Conservation (phyloP, 2,797 vertebrate genomes). For the Channa striata region DNA sequence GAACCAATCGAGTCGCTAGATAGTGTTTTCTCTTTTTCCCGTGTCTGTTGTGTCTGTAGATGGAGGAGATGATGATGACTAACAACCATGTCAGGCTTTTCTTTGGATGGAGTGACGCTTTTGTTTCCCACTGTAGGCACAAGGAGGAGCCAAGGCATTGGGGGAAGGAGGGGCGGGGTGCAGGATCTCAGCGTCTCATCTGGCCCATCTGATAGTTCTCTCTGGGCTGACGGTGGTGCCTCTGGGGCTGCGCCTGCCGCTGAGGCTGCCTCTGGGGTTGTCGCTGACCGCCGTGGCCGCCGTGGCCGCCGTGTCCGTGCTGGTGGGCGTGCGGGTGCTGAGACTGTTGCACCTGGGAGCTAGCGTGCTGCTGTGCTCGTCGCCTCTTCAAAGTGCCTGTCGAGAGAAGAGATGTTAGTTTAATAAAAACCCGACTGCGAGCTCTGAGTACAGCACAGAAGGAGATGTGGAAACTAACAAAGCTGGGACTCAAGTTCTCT, state of each 20-base stretch:
- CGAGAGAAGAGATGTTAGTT: not conserved
- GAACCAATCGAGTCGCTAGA: slow-evolving; percentile 68
- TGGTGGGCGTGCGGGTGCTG: slow-evolving; percentile 89
- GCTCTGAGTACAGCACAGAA: too few relatives aligned
- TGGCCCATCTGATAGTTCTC: slow-evolving; percentile 99
- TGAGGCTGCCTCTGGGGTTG: slow-evolving; percentile 77
- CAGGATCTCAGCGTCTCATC: slow-evolving; percentile 94
- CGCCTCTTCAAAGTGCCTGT: slow-evolving; percentile 97
- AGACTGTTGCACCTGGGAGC: slow-evolving; percentile 86
- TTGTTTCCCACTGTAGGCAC: slow-evolving; percentile 99
- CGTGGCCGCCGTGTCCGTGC: slow-evolving; percentile 74
- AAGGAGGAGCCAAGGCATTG: slow-evolving; percentile 98
- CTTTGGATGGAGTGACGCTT: slow-evolving; percentile 95
- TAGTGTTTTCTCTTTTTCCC: slow-evolving; percentile 65
- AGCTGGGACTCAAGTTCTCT: too few relatives aligned
- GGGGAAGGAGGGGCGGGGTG: slow-evolving; percentile 79
- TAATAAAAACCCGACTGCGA: not conserved
- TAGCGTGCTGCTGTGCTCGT: slow-evolving; percentile 92
- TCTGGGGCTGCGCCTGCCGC: slow-evolving; percentile 85
- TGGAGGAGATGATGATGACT: slow-evolving; percentile 85
- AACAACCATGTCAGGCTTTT: slow-evolving; percentile 88
- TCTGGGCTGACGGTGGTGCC: slow-evolving; percentile 92
- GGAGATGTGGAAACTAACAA: too few relatives aligned
- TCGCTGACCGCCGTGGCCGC: slow-evolving; percentile 69
- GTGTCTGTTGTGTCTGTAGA: slow-evolving; percentile 65